These are phyloP conservation scores for Eubasilissa splendida DNA, from an alignment of 2,888 invertebrate genomes.

Conservation along the genomic window DNA sequence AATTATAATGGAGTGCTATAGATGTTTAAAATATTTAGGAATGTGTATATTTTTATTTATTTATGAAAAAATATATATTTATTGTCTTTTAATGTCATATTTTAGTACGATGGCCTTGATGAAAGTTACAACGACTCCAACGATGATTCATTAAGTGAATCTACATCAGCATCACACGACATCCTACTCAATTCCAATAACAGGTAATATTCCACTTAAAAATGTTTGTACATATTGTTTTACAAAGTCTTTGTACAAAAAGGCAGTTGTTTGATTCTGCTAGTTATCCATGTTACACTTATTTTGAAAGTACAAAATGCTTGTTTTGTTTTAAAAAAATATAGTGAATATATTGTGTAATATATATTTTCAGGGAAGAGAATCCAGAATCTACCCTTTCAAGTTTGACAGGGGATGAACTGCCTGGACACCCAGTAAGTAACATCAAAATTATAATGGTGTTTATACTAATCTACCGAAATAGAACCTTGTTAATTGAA, in stretches of 20 bases:
- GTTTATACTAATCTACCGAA: background rate
- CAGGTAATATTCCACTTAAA: constrained; percentile 36
- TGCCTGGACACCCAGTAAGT: constrained; percentile 55
- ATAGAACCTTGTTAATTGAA: no score
- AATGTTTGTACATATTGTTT: no score
- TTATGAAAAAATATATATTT: constrained; percentile 6
- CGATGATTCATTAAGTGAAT: constrained; percentile 73
- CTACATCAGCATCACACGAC: constrained; percentile 71
- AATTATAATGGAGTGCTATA: no score
- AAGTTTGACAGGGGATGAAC: constrained; percentile 57
- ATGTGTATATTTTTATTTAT: no score
- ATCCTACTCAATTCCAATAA: constrained; percentile 53
- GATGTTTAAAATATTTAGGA: no score
- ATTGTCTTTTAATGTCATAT: constrained; percentile 52
- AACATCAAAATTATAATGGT: background rate
- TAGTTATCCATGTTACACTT: background rate
- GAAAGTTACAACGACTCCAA: constrained; percentile 79
- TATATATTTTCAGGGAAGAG: constrained; percentile 53
- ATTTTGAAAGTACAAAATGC: background rate
- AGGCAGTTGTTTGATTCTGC: background rate
- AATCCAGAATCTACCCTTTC: constrained; percentile 57
- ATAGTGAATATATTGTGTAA: no score
- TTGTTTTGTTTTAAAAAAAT: no score
- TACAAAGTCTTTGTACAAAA: no score
- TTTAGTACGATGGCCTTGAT: constrained; percentile 83